phyloP scores from a whole-genome alignment of 2,888 invertebrate species.

The Gortyna flavago region DNA sequence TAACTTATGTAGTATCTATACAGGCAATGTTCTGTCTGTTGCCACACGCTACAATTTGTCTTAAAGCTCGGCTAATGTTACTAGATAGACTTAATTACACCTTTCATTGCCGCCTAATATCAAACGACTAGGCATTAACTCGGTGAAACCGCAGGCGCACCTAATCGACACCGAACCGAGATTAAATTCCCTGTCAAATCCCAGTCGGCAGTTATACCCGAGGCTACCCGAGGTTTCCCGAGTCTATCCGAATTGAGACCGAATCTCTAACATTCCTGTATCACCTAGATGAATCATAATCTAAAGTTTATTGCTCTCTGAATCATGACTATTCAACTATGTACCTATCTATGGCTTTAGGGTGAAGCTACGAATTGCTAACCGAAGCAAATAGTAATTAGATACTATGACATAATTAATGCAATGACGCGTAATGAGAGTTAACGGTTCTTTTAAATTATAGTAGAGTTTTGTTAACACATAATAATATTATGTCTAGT shows the following conservation, averaged over 20 bases:
- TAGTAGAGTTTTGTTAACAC: constrained; percentile 17
- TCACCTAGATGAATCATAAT: constrained; percentile 75
- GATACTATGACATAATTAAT: constrained; percentile 66
- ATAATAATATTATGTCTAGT: constrained; percentile 28
- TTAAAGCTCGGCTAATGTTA: constrained; percentile 48
- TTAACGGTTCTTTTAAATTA: constrained; percentile 29
- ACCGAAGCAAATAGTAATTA: constrained; percentile 61
- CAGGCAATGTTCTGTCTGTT: constrained; percentile 31
- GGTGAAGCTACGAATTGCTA: constrained; percentile 58
- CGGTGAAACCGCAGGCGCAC: constrained; percentile 54
- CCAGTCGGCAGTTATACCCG: constrained; percentile 25
- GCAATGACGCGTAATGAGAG: constrained; percentile 54
- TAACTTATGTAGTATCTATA: constrained; percentile 21
- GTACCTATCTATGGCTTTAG: constrained; percentile 35
- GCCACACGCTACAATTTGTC: constrained; percentile 55
- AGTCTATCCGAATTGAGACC: constrained; percentile 37
- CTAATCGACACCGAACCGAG: constrained; percentile 44
- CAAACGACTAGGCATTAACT: constrained; percentile 45
- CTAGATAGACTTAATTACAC: constrained; percentile 56
- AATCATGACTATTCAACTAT: constrained; percentile 74
- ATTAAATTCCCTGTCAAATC: constrained; percentile 57
- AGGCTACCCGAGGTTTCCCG: constrained; percentile 23
- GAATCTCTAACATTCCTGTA: constrained; percentile 53
- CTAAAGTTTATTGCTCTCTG: constrained; percentile 83
- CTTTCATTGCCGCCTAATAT: constrained; percentile 48